Evolutionary conservation across 1,140 invertebrate genomes (phyloP).

Genomic region (Diuraphis noxia): DNA sequence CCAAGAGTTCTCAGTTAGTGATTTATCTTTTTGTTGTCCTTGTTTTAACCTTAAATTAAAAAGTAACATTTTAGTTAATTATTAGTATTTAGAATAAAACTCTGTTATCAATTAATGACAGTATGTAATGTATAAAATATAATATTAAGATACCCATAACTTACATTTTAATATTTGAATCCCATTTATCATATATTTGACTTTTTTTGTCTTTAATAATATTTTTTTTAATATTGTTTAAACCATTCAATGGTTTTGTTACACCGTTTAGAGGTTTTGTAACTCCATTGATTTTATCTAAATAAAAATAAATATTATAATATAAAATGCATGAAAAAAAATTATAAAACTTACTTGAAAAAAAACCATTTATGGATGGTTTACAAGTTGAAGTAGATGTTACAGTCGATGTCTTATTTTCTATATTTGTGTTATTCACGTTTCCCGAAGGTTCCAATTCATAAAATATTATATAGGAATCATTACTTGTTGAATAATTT

Average conservation of each 20-base stretch:
- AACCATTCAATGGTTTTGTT: slow-evolving; percentile 28
- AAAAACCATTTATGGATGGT: slow-evolving; percentile 57
- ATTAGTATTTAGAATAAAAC: background rate
- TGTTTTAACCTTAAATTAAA: slow-evolving; percentile 32
- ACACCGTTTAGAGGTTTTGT: slow-evolving; percentile 25
- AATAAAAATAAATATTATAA: background rate
- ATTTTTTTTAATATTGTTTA: slow-evolving; percentile 34
- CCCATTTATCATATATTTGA: slow-evolving; percentile 41
- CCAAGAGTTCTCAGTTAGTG: background rate
- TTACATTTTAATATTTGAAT: slow-evolving; percentile 39
- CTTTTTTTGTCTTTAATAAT: slow-evolving; percentile 36
- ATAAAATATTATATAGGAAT: slow-evolving; percentile 90
- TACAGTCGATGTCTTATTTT: slow-evolving; percentile 58
- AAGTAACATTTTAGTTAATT: background rate
- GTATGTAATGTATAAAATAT: background rate
- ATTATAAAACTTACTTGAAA: slow-evolving; percentile 43
- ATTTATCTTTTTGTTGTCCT: slow-evolving; percentile 32
- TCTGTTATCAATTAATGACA: background rate
- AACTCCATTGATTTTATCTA: slow-evolving; percentile 34
- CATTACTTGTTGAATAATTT: slow-evolving; percentile 74
- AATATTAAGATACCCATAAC: background rate
- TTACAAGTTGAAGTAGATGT: slow-evolving; percentile 57
- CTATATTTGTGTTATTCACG: slow-evolving; percentile 49
- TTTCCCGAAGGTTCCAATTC: slow-evolving; percentile 68
- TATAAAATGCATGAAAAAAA: background rate